phyloP scores from a whole-genome alignment of 2,888 invertebrate genomes.

The Notocelia uddmanniana region DNA sequence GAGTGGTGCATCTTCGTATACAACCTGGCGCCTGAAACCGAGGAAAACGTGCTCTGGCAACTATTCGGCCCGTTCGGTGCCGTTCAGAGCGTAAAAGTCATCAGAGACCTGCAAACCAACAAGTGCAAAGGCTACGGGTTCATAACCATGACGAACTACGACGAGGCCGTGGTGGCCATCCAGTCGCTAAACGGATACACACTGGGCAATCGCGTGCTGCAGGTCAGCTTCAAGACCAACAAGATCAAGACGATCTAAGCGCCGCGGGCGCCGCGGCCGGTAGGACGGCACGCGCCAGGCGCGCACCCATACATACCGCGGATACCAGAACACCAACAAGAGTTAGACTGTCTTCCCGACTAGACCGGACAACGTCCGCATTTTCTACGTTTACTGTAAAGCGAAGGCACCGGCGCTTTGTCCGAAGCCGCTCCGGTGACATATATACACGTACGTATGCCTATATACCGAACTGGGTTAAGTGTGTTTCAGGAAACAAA shows the following conservation, averaged over 20 bases:
- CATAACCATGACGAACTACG: constrained; percentile 98
- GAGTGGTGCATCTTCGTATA: constrained; percentile 98
- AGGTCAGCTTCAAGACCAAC: constrained; percentile 96
- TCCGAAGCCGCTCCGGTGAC: constrained; percentile 62
- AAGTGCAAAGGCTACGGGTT: constrained; percentile 98
- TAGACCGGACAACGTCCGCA: constrained; percentile 58
- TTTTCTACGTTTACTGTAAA: constrained; percentile 72
- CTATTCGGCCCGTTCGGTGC: constrained; percentile 98
- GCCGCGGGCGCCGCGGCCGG: constrained; percentile 72
- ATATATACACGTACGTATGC: constrained; percentile 47
- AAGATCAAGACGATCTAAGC: constrained; percentile 90
- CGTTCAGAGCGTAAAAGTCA: constrained; percentile 96
- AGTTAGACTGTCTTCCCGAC: constrained; percentile 61
- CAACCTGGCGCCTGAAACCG: constrained; percentile 97
- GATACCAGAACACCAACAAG: constrained; percentile 52
- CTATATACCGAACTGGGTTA: constrained; percentile 72
- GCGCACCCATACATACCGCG: constrained; percentile 80
- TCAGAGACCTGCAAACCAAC: constrained; percentile 95
- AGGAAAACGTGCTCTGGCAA: constrained; percentile 98
- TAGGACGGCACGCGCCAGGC: constrained; percentile 84
- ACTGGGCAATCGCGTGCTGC: constrained; percentile 95
- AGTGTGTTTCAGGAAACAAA: constrained; percentile 76
- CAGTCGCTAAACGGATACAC: constrained; percentile 97
- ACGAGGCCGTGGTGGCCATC: constrained; percentile 96
- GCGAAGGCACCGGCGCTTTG: constrained; percentile 70